Base-by-base conservation (phyloP, 2,113 vertebrate genomes). In the Sinocyclocheilus anshuiensis region DNA sequence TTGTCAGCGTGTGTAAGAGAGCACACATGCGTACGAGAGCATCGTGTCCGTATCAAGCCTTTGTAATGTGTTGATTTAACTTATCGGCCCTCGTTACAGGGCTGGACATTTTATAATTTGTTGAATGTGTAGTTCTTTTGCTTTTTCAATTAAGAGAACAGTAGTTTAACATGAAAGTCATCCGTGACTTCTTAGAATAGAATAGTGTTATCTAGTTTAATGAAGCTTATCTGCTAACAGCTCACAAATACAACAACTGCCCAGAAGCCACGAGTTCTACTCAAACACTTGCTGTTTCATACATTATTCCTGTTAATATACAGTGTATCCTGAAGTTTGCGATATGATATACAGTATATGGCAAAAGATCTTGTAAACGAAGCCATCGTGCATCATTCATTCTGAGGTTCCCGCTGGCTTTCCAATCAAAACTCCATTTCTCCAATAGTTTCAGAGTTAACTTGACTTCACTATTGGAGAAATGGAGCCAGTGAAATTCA, bases 1-100 rank as follows among this genome's bases (percentile, higher is more conserved):
- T 76, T 91, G 57, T 26, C 22, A 91, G 90, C 89, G 88, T 87
- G 90, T 92, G 91, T 90, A 2, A 1, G 42, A 42, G 42, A 6
- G 39, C 39, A 91, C 88, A 84, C 90, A 88, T 36, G 36, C 36
- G 6, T 6, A 11, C 3, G 9, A 69, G 33, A 75, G 50, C 61
- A 45, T 86, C 53, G 59, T 48, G 78, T 86, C 53, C 20, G 4
- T 77, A 13, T 48, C 20, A 85, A 88, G 69, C 79, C 72, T 86
- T 83, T 50, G 39, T 83, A 39, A 81, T 59, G 36, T 71, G 33
- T 80, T 45, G 59, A 81, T 75, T 81, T 20, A 9, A 57, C 15
- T 72, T 72, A 48, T 75, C 65, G 1, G 82, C 29, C 57, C 72
- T 39, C 13, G 69, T 81, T 81, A 77, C 77, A 15, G 33, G 50